Evolutionary conservation across 2,888 invertebrate species (phyloP).

Genomic region (Vandiemenella viatica): DNA sequence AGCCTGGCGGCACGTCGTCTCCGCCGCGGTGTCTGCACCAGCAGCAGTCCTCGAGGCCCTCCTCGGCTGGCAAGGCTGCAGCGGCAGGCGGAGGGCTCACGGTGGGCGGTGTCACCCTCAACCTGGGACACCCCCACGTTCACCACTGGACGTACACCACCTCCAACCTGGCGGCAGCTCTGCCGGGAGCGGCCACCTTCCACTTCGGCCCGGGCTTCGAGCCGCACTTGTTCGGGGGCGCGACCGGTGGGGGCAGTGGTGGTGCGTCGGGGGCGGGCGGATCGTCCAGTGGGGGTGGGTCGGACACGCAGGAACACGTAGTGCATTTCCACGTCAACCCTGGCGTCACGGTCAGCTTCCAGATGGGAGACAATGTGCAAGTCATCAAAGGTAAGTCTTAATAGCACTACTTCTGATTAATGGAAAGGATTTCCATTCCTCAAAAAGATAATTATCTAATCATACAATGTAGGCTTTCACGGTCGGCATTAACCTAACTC

Average conservation of each 20-base stretch:
- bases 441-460: too few relatives aligned
- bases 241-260: slow-evolving; percentile 23
- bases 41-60: background rate
- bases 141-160: slow-evolving; percentile 31
- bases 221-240: slow-evolving; percentile 30
- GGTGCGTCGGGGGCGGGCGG: slow-evolving; percentile 16
- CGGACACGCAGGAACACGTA: slow-evolving; percentile 38
- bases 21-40: background rate
- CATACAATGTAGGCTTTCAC: too few relatives aligned
- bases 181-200: slow-evolving; percentile 35
- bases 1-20: slow-evolving; percentile 20
- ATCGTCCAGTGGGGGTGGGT: slow-evolving; percentile 21
- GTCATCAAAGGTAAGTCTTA: slow-evolving; percentile 56
- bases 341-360: slow-evolving; percentile 60
- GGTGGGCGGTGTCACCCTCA: background rate
- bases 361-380: slow-evolving; percentile 58
- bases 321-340: slow-evolving; percentile 61
- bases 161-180: slow-evolving; percentile 25
- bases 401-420: too few relatives aligned
- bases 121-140: slow-evolving; percentile 23
- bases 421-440: too few relatives aligned
- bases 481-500: too few relatives aligned
- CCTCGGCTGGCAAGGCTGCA: too few relatives aligned
- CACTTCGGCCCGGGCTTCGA: slow-evolving; percentile 41
- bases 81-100: background rate